Base-by-base conservation (phyloP, 1,140 invertebrate genomes). In the Drosophila sp. region DNA sequence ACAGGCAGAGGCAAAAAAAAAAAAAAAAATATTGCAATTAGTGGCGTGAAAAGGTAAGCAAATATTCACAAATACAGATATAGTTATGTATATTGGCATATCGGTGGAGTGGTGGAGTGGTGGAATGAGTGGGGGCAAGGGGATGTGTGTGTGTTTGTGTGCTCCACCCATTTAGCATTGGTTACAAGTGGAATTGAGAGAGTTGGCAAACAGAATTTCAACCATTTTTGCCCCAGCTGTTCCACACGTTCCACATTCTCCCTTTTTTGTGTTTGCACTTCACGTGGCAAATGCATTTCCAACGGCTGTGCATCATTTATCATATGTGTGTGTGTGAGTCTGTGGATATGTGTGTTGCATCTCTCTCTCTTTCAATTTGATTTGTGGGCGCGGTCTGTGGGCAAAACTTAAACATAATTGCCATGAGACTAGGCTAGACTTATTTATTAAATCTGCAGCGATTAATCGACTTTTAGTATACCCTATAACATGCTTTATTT, bases 211-310 rank as follows among this genome's bases (percentile, higher is more conserved):
- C 56, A 23, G 33, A 61, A 40, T 61, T 27, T 35, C 38, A 11
- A 61, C 35, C 35, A 38, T 38, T 38, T 38, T 38, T 38, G 10
- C 35, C 35, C 25, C 35, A 40, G 25, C 38, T 60, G 35, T 50
- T 44, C 55, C 44, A 50, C 44, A 50, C 44, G 44, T 50, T 50
- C 44, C 25, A 50, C 44, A 50, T 50, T 27, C 11, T 60, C 58
- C 76, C 54, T 70, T 62, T 76, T 66, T 57, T 70, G 41, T 77
- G 60, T 76, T 70, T 77, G 74, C 74, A 62, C 62, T 70, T 66
- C 58, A 70, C 80, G 85, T 85, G 87, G 79, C 79, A 72, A 81
- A 85, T 76, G 56, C 57, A 63, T 70, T 82, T 68, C 35, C 74
- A 69, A 44, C 30, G 33, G 25, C 57, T 57, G 55, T 32, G 55